Conservation (phyloP, 2,113 vertebrate genomes). For the Cyphomyrus plagiostoma region DNA sequence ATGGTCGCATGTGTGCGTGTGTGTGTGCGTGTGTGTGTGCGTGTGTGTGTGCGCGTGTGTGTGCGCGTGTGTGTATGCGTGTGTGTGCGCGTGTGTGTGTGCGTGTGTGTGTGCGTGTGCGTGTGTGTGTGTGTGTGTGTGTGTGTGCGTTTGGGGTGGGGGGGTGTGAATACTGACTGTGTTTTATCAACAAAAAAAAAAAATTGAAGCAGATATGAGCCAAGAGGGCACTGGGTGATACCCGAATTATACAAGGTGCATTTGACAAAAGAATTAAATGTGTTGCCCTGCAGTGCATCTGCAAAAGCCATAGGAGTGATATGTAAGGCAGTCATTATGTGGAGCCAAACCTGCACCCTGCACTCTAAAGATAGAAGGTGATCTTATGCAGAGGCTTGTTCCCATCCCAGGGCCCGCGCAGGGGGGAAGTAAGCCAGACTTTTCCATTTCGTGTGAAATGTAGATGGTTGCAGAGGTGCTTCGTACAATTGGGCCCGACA, state of each 20-base stretch:
- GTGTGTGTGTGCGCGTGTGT: neutral
- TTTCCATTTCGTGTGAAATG: neutral
- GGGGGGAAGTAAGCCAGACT: neutral
- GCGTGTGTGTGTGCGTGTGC: neutral
- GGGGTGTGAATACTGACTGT: neutral
- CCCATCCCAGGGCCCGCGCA: neutral
- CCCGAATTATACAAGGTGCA: conserved; percentile 8
- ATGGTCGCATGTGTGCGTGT: neutral
- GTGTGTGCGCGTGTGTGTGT: too few species aligned
- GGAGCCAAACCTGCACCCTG: neutral
- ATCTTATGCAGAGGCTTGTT: neutral
- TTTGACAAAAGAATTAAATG: conserved; percentile 1
- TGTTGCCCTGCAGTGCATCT: conserved; percentile 1
- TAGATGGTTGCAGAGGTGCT: neutral
- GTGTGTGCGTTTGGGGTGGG: neutral
- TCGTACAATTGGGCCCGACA: neutral
- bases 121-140: neutral
- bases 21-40: neutral
- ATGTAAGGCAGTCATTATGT: neutral
- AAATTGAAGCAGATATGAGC: neutral
- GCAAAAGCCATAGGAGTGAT: neutral
- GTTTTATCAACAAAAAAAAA: neutral
- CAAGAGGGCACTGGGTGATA: neutral
- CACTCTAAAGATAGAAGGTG: neutral
- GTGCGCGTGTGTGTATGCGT: neutral